A percentile compares a stretch with the other conserved stretches of the same genome.
These are phyloP conservation scores for Myoxocephalus aenaeus DNA, from an alignment of 2,797 vertebrate species.

Conservation along the genomic window DNA sequence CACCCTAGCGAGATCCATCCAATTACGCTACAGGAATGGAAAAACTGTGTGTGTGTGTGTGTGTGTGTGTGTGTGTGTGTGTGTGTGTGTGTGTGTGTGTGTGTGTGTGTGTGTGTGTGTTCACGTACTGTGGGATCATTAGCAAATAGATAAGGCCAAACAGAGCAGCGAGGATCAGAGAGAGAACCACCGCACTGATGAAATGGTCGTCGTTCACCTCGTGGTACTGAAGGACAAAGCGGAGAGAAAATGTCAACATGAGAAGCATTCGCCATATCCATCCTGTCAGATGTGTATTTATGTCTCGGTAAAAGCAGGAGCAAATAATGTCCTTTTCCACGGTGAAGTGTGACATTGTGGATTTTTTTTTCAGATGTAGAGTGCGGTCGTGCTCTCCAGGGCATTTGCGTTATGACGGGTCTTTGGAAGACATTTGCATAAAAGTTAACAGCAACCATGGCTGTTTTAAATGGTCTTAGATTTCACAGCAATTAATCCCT, in stretches of 20 bases:
- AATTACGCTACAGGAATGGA: conserved; percentile 39
- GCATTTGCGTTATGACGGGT: background rate
- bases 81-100: conserved; percentile 43
- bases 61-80: conserved; percentile 44
- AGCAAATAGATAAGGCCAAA: conserved; percentile 97
- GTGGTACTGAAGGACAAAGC: conserved; percentile 87
- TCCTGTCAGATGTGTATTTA: background rate
- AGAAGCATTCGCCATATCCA: background rate
- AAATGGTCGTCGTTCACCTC: conserved; percentile 96
- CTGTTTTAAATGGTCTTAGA: background rate
- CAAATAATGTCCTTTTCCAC: background rate
- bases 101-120: conserved; percentile 40
- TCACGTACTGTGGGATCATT: conserved; percentile 96
- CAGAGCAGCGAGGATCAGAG: conserved; percentile 92
- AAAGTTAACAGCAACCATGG: no score
- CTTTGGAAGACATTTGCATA: background rate
- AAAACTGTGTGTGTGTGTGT: conserved; percentile 44
- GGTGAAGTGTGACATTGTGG: background rate
- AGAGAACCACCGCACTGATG: conserved; percentile 94
- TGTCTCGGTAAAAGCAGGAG: background rate
- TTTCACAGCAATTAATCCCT: background rate
- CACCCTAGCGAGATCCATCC: conserved; percentile 29
- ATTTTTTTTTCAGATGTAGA: background rate
- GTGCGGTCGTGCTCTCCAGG: background rate
- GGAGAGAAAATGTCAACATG: conserved; percentile 15